These are phyloP conservation scores for Vulpes lagopus DNA, from an alignment of 2,113 vertebrate species.

Conservation along the genomic window DNA sequence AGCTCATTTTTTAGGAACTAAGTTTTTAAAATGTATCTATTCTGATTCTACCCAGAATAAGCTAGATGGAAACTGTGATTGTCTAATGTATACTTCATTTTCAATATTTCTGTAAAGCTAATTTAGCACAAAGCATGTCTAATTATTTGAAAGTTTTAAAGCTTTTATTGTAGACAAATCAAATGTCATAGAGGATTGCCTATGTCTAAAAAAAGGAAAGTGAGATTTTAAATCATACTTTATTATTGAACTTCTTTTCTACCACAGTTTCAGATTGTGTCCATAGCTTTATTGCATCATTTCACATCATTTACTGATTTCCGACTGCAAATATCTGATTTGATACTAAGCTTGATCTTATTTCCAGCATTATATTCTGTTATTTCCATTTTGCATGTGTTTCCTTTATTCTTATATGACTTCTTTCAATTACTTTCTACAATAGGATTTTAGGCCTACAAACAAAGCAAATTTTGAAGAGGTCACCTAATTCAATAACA, in stretches of 20 bases:
- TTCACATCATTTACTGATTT: constrained; percentile 37
- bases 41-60: constrained; percentile 31
- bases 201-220: constrained; percentile 51
- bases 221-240: constrained; percentile 28
- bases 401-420: not conserved
- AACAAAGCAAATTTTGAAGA: constrained; percentile 27
- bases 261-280: constrained; percentile 42
- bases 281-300: not conserved
- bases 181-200: constrained; percentile 49
- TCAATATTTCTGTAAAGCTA: constrained; percentile 31
- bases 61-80: constrained; percentile 9
- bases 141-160: constrained; percentile 38
- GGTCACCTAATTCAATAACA: constrained; percentile 25
- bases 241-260: constrained; percentile 51
- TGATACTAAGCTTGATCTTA: not conserved
- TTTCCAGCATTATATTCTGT: constrained; percentile 37
- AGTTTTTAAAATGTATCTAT: not conserved
- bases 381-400: not conserved
- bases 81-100: constrained; percentile 23
- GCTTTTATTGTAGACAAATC: constrained; percentile 20
- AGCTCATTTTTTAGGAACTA: constrained; percentile 41
- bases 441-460: not conserved
- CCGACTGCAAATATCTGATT: not conserved
- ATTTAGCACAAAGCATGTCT: not conserved
- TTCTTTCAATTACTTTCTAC: constrained; percentile 13